Base-by-base conservation (phyloP, 2,888 invertebrate genomes). In the Phyllotreta striolata region DNA sequence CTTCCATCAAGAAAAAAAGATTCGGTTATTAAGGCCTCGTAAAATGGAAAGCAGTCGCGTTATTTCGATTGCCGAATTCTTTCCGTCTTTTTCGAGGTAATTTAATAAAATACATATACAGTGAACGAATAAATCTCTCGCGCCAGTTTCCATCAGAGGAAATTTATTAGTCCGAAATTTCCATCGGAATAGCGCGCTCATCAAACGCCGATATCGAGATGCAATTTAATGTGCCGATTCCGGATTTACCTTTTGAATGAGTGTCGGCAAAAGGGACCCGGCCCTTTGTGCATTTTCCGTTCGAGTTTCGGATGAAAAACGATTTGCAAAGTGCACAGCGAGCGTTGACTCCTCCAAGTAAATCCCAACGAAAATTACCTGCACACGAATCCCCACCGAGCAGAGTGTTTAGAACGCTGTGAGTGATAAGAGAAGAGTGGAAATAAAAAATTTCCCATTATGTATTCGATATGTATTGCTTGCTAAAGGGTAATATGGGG, bases 261-360 rank as follows among this genome's bases (percentile, higher is more conserved):
- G 54, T 12, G 39, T 54, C 54, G 39, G 54, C 40, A 14, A 52
- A 24, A 13, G 39, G 39, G 40, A 39, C 38, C 54, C n/a, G 54
- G 51, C 44, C 46, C 58, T 63, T 63, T 63, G 55, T 58, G 54
- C 58, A 63, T 58, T 63, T 63, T 59, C 63, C 54, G 63, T 41
- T 63, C 59, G 55, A 57, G 39, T 54, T 54, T 39, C 24, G 56
- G 58, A 54, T 54, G 35, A 24, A 38, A 58, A 55, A 63, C 39
- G 46, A 39, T 58, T 58, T 55, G 41, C 55, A 34, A 54, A 62
- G 62, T 54, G 24, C 47, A 24, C 24, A 24, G 24, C 24, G 24
- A 4, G 24, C 24, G 24, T 24, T 24, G 24, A 24, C 24, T 24
- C 24, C 24, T 24, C 24, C 24, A 24, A 1, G 4, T 24, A 24